Base-by-base conservation (phyloP, 2,888 invertebrate genomes). In the Phasia obesa region DNA sequence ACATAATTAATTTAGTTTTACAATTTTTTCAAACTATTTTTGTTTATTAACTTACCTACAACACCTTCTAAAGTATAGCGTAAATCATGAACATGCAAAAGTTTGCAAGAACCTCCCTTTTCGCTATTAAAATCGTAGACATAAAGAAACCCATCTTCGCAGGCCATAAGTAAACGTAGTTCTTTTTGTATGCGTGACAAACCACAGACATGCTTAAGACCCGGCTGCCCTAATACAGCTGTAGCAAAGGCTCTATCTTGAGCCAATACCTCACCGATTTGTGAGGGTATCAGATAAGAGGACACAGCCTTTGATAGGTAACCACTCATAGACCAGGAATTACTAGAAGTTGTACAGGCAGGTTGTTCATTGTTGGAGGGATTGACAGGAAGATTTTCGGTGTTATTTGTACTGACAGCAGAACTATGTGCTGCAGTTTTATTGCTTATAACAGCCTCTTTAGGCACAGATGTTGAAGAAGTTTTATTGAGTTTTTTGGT, bases 241-340 rank as follows among this genome's bases (percentile, higher is more conserved):
- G 90, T 91, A 23, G 92, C 91, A 84, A 91, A 92, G 21, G 92
- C 91, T 31, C 92, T 89, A 86, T 92, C 91, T 87, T 91, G 91
- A 47, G 88, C 88, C 15, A 91, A 87, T 2, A 91, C 91, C 86
- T 91, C 91, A 84, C 89, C 90, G 51, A 91, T 90, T 73, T 90
- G 91, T 42, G 89, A 87, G 38, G 91, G 91, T 70, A 90, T 83
- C 57, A 92, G 86, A 85, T 91, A 88, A 57, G 91, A 90, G 9
- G 90, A 89, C 4, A 91, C 88, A 21, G 91, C 90, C 85, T 91
- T 91, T 15, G 90, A 87, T 38, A 91, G 84, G 85, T 90, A 90
- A 51, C 89, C 90, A 62, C 79, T 79, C 79, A 83, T 70, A 4
- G 90, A 89, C 91, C 91, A 91, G 47, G 84, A 75, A 65, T 74